Evolutionary conservation across 2,113 vertebrate genomes (phyloP).

Genomic region (Tragelaphus strepsiceros): DNA sequence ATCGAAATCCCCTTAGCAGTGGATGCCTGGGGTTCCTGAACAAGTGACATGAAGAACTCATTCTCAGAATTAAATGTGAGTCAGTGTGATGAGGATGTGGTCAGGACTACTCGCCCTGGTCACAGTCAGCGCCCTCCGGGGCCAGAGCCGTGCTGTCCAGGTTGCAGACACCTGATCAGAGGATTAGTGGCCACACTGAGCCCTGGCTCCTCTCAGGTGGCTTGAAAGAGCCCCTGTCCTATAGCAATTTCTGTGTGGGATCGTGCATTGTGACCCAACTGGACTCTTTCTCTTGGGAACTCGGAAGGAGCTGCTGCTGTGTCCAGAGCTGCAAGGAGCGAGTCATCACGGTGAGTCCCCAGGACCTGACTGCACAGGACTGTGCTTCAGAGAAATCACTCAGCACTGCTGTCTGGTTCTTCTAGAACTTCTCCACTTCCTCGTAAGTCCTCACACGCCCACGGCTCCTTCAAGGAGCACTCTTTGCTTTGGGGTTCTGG

Average conservation of each 20-base stretch:
- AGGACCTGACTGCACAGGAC: background rate
- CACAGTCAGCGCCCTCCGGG: background rate
- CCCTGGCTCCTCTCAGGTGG: background rate
- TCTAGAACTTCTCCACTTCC: background rate
- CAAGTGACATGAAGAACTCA: background rate
- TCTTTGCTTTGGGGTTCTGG: background rate
- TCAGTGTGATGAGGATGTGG: background rate
- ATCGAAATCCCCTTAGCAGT: background rate
- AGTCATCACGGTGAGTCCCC: background rate
- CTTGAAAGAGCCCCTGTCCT: background rate
- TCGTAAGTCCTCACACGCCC: background rate
- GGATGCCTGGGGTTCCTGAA: background rate
- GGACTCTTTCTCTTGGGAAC: background rate
- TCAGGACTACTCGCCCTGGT: background rate
- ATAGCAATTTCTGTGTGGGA: background rate
- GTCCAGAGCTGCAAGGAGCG: background rate
- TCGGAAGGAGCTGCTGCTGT: background rate
- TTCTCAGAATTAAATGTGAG: background rate
- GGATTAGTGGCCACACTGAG: too few relatives aligned
- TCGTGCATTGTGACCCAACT: accelerated
- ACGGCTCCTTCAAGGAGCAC: background rate
- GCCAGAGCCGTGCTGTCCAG: background rate
- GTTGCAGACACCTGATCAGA: background rate
- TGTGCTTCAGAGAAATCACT: too few relatives aligned
- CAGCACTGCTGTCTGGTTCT: background rate